phyloP scores from a whole-genome alignment of 2,113 vertebrate genomes.

The Epinephelus cyanopodus region DNA sequence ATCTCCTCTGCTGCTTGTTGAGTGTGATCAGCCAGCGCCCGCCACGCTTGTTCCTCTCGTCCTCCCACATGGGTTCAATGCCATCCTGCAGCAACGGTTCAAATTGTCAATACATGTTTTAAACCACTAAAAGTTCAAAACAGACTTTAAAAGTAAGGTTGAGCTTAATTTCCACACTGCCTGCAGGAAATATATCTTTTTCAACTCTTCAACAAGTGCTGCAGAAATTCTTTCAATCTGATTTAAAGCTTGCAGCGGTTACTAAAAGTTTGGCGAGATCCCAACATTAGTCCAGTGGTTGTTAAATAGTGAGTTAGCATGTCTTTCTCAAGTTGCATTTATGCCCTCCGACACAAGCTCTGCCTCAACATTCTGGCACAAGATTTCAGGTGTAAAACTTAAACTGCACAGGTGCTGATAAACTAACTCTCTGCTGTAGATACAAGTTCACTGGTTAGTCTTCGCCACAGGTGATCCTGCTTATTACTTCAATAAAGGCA shows the following conservation, averaged over 20 bases:
- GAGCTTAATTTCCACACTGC: not conserved
- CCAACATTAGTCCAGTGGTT: not conserved
- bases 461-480: not conserved
- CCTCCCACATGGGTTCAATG: slow-evolving; percentile 99
- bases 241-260: not conserved
- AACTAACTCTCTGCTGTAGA: not conserved
- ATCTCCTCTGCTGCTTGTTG: slow-evolving; percentile 96
- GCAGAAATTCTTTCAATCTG: not conserved
- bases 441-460: not conserved
- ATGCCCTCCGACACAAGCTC: not conserved
- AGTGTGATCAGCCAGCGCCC: slow-evolving; percentile 97
- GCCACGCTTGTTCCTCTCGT: slow-evolving; percentile 96
- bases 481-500: not conserved
- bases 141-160: not conserved
- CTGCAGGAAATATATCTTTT: not conserved
- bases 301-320: not conserved
- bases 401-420: not conserved
- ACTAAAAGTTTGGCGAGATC: not conserved
- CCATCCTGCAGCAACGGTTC: slow-evolving; percentile 87
- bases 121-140: slow-evolving; percentile 2
- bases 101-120: slow-evolving; percentile 40
- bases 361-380: not conserved
- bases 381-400: not conserved
- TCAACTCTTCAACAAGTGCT: not conserved
- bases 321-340: not conserved